Conservation (phyloP, 2,888 invertebrate genomes). For the Stomorhina lunata region DNA sequence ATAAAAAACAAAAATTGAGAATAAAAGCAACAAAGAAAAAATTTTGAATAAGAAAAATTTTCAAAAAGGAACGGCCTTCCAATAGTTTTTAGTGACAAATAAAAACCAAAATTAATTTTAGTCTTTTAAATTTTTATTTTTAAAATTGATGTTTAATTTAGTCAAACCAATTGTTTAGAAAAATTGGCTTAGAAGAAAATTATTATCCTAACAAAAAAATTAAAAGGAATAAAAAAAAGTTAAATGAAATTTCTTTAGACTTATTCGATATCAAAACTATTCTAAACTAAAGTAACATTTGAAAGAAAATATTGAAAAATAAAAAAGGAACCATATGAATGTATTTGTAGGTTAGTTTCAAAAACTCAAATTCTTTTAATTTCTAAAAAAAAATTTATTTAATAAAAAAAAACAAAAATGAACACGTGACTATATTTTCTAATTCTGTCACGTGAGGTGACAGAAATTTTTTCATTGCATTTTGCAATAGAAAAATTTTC, state of each 20-base stretch:
- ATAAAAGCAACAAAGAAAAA: slow-evolving; percentile 14
- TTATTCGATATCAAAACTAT: slow-evolving; percentile 33
- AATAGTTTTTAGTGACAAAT: slow-evolving; percentile 54
- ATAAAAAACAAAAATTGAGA: slow-evolving; percentile 1
- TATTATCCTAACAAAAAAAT: not conserved
- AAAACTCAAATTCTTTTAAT: too few species aligned
- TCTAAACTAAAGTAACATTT: slow-evolving; percentile 28
- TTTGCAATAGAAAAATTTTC: too few species aligned
- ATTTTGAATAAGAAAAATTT: slow-evolving; percentile 3
- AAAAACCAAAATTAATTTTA: slow-evolving; percentile 28
- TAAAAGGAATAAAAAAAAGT: too few species aligned
- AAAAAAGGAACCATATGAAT: slow-evolving; percentile 14
- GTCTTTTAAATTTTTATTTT: slow-evolving; percentile 14
- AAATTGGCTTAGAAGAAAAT: slow-evolving; percentile 13
- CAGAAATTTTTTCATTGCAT: too few species aligned
- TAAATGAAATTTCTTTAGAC: not conserved
- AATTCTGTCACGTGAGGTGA: too few species aligned
- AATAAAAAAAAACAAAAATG: too few species aligned
- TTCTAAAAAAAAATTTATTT: too few species aligned
- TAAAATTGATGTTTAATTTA: slow-evolving; percentile 38
- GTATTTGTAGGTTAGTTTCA: slow-evolving; percentile 48
- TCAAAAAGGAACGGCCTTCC: slow-evolving; percentile 60
- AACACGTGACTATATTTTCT: too few species aligned
- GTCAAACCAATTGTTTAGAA: not conserved
- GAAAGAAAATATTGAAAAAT: slow-evolving; percentile 4